Evolutionary conservation across 2,888 invertebrate species (phyloP).

Genomic region (Limnephilus lunatus): DNA sequence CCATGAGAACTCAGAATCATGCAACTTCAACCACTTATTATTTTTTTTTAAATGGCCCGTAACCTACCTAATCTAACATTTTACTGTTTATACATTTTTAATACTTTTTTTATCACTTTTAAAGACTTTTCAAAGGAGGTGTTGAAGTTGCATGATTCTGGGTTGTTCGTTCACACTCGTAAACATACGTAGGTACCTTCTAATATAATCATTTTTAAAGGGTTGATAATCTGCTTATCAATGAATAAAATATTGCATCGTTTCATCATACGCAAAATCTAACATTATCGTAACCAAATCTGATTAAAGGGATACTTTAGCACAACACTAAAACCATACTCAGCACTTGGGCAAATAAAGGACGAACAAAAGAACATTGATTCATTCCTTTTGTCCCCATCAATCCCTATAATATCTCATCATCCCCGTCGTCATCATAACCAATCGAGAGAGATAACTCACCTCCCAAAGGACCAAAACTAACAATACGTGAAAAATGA

Average conservation of each 20-base stretch:
- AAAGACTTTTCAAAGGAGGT: no score
- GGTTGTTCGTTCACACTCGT: no score
- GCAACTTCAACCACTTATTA: no score
- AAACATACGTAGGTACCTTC: not conserved
- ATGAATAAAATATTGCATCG: not conserved
- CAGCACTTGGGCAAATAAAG: not conserved
- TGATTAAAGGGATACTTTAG: not conserved
- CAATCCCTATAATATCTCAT: not conserved
- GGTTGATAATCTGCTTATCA: not conserved
- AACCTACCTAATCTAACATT: no score
- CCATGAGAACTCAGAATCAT: no score
- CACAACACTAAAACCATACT: not conserved
- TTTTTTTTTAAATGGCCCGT: no score
- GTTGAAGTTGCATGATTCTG: no score
- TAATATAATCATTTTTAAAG: not conserved
- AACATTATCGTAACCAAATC: not conserved
- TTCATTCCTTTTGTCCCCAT: not conserved
- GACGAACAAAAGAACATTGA: not conserved
- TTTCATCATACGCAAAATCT: not conserved
- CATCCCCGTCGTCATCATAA: not conserved
- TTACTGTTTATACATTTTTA: no score
- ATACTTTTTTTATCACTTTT: no score
- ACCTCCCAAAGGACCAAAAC: not conserved
- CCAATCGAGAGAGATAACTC: slow-evolving; percentile 36
- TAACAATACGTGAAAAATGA: slow-evolving; percentile 42